phyloP scores from a whole-genome alignment of 2,113 vertebrate genomes.

The Phrynosoma platyrhinos region DNA sequence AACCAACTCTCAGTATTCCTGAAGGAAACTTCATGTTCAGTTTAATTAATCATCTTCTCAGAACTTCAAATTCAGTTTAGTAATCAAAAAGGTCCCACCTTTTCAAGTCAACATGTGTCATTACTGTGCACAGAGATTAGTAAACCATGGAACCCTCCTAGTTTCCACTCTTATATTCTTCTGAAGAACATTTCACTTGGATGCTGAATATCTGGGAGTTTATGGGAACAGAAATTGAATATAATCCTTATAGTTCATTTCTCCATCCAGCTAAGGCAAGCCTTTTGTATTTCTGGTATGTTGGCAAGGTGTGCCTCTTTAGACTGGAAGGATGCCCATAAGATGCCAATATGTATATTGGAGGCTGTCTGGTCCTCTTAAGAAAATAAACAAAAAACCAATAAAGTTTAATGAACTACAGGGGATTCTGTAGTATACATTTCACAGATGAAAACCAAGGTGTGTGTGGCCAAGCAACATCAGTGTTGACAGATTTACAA shows the following conservation, averaged over 20 bases:
- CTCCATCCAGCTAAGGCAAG: neutral
- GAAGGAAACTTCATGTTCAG: neutral
- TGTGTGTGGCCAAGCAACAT: too few relatives aligned
- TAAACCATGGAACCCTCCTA: neutral
- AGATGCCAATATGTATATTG: neutral
- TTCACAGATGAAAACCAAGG: too few relatives aligned
- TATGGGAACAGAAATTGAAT: too few relatives aligned
- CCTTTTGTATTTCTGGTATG: neutral
- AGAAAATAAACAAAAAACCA: neutral
- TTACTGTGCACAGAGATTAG: neutral
- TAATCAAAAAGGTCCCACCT: neutral
- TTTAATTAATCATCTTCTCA: too few relatives aligned
- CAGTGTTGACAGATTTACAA: too few relatives aligned
- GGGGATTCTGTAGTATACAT: too few relatives aligned
- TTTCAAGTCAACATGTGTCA: neutral
- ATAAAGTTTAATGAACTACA: too few relatives aligned
- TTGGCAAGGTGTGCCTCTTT: neutral
- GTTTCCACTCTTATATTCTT: neutral
- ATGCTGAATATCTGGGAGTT: too few relatives aligned
- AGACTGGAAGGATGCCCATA: neutral
- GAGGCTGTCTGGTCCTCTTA: neutral
- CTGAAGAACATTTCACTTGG: neutral
- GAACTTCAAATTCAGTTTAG: neutral
- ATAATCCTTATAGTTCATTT: neutral
- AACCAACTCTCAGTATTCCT: neutral